phyloP scores from a whole-genome alignment of 1,140 invertebrate genomes.

The Orussus abietinus region DNA sequence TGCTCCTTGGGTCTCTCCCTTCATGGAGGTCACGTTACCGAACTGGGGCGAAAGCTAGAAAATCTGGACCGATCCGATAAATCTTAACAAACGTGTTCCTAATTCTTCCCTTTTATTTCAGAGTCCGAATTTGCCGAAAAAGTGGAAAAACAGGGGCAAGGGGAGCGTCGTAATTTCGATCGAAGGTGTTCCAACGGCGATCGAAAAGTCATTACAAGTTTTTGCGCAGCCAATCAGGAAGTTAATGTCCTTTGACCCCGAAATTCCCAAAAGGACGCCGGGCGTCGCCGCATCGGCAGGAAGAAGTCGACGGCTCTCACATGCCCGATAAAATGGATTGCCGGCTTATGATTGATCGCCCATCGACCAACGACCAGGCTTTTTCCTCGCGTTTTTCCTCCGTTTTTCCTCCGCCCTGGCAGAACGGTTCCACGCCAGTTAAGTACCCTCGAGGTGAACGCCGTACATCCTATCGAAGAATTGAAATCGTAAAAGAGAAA shows the following conservation, averaged over 20 bases:
- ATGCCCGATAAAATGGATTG: slow-evolving; percentile 47
- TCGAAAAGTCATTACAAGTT: slow-evolving; percentile 52
- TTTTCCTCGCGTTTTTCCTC: slow-evolving; percentile 20
- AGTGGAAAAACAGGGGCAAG: too few species aligned
- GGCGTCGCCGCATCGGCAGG: slow-evolving; percentile 25
- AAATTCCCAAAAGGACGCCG: slow-evolving; percentile 37
- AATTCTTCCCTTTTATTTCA: too few species aligned
- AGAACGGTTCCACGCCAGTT: too few species aligned
- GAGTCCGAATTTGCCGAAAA: too few species aligned
- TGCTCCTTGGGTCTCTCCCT: too few species aligned
- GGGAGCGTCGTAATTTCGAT: too few species aligned
- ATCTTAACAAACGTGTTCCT: too few species aligned
- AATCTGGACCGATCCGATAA: too few species aligned
- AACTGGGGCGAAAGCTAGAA: too few species aligned
- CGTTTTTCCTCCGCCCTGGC: slow-evolving; percentile 5
- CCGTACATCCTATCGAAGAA: too few species aligned
- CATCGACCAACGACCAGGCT: slow-evolving; percentile 26
- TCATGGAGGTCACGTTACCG: too few species aligned
- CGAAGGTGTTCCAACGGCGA: slow-evolving; percentile 15
- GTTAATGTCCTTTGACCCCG: slow-evolving; percentile 50
- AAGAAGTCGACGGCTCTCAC: slow-evolving; percentile 47
- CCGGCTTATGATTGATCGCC: slow-evolving; percentile 48
- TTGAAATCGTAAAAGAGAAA: slow-evolving; percentile 5
- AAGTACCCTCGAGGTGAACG: too few species aligned
- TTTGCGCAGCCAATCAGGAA: slow-evolving; percentile 50